Conservation (phyloP, 1,140 invertebrate species). For the Hyles vespertilio region DNA sequence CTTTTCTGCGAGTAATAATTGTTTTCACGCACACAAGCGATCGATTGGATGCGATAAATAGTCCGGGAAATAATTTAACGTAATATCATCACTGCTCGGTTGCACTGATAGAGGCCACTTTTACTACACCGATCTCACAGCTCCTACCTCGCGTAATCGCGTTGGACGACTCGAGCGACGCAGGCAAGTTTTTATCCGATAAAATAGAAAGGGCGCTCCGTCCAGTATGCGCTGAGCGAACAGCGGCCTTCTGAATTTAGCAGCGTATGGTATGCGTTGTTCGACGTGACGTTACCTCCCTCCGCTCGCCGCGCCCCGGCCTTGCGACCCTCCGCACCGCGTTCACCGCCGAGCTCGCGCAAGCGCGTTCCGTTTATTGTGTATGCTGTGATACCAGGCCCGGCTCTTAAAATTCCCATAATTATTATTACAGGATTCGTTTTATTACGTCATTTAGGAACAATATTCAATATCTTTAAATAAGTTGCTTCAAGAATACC, state of each 20-base stretch:
- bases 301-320: constrained; percentile 52
- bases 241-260: constrained; percentile 44
- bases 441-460: not conserved
- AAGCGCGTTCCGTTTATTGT: constrained; percentile 63
- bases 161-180: constrained; percentile 64
- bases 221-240: constrained; percentile 1
- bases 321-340: constrained; percentile 62
- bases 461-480: too few relatives aligned
- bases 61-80: constrained; percentile 22
- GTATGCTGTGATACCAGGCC: constrained; percentile 51
- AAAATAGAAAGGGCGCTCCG: constrained; percentile 20
- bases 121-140: constrained; percentile 52
- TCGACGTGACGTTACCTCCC: constrained; percentile 66
- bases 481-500: too few relatives aligned
- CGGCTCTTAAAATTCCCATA: constrained; percentile 30
- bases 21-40: constrained; percentile 1
- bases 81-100: constrained; percentile 36
- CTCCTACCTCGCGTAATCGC: constrained; percentile 67
- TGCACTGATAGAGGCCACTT: constrained; percentile 50
- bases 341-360: constrained; percentile 49
- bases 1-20: constrained; percentile 14
- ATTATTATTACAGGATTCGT: constrained; percentile 4
- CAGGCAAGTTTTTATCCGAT: constrained; percentile 56
- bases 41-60: not conserved
- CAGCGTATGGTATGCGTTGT: constrained; percentile 58